These are phyloP conservation scores for Aporrectodea caliginosa DNA, from an alignment of 1,140 invertebrate species.

Conservation along the genomic window DNA sequence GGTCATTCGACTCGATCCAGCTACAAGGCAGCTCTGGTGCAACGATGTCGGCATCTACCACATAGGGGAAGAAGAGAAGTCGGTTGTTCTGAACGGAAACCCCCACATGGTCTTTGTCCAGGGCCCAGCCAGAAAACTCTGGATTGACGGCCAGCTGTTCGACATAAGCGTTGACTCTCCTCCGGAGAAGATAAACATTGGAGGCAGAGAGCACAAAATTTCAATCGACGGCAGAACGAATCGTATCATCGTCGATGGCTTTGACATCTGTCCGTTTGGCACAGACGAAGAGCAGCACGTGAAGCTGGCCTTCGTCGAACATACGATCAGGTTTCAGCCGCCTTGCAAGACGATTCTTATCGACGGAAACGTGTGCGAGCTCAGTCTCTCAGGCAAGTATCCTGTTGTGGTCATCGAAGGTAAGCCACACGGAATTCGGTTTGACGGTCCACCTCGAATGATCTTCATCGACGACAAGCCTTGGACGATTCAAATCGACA, in stretches of 20 bases:
- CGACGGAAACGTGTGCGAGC: slow-evolving; percentile 73
- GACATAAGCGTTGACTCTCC: slow-evolving; percentile 50
- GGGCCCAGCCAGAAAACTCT: slow-evolving; percentile 44
- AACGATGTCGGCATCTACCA: slow-evolving; percentile 44
- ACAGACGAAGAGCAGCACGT: slow-evolving; percentile 43
- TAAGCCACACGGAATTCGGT: slow-evolving; percentile 65
- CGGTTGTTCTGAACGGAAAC: slow-evolving; percentile 38
- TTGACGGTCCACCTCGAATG: slow-evolving; percentile 87
- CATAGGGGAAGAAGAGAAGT: slow-evolving; percentile 48
- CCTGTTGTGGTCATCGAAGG: slow-evolving; percentile 72
- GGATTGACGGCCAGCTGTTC: slow-evolving; percentile 50
- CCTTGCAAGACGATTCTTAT: slow-evolving; percentile 67
- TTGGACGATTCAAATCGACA: slow-evolving; percentile 73
- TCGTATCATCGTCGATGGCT: slow-evolving; percentile 48
- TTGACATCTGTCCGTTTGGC: slow-evolving; percentile 47
- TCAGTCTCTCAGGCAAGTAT: slow-evolving; percentile 78
- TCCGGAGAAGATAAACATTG: slow-evolving; percentile 44
- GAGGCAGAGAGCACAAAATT: slow-evolving; percentile 40
- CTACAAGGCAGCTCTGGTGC: slow-evolving; percentile 40
- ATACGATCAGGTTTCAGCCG: slow-evolving; percentile 51
- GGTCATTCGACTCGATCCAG: slow-evolving; percentile 18
- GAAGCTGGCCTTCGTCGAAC: slow-evolving; percentile 39
- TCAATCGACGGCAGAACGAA: slow-evolving; percentile 48
- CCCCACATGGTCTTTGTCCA: slow-evolving; percentile 45
- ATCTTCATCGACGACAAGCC: slow-evolving; percentile 74